These are phyloP conservation scores for Dexiosoma caninum DNA, from an alignment of 2,888 invertebrate genomes.

Conservation along the genomic window DNA sequence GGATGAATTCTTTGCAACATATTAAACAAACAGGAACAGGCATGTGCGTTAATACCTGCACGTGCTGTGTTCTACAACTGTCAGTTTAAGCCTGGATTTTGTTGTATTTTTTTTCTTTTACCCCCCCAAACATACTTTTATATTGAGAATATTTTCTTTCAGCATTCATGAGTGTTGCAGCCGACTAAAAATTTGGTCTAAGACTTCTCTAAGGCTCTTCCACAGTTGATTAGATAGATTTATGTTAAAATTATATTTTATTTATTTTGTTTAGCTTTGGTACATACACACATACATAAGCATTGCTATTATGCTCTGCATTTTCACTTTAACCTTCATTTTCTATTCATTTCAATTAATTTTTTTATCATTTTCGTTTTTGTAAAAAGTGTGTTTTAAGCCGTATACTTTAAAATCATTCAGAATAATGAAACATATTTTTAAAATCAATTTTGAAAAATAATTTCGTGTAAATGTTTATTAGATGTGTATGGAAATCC, in stretches of 20 bases:
- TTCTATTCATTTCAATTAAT: background rate
- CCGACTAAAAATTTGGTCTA: no score
- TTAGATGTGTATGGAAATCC: no score
- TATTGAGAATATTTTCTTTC: conserved; percentile 41
- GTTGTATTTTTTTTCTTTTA: conserved; percentile 14
- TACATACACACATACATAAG: no score
- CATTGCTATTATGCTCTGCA: background rate
- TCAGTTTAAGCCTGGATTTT: background rate
- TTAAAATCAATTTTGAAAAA: no score
- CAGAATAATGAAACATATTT: no score
- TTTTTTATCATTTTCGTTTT: no score
- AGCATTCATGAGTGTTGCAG: conserved; percentile 35
- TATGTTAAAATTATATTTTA: background rate
- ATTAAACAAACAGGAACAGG: background rate
- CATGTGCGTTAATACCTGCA: background rate
- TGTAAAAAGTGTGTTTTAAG: no score
- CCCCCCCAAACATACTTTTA: conserved; percentile 19
- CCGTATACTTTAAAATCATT: no score
- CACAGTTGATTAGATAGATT: conserved; percentile 15
- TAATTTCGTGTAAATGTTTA: no score
- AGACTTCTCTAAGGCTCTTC: no score
- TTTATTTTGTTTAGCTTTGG: background rate
- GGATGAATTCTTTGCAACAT: conserved; percentile 4
- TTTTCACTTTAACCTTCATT: background rate
- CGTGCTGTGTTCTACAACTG: background rate